Evolutionary conservation across 2,113 vertebrate species (phyloP).

Genomic region (Coptodon rendalli): DNA sequence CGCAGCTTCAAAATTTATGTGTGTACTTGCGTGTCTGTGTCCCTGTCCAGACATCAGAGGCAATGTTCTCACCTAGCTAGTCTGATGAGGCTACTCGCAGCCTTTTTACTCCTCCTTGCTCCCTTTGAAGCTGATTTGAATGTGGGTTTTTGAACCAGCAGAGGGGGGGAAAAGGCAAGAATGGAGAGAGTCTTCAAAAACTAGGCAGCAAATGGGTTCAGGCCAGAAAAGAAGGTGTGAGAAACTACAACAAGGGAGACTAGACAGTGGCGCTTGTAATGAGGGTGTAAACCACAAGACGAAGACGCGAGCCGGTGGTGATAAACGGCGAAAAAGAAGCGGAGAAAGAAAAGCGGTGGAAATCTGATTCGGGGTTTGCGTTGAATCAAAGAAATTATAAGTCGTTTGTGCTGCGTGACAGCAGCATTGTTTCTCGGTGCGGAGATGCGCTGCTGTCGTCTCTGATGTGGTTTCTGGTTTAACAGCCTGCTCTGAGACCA

Average conservation of each 20-base stretch:
- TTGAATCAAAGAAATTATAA: not conserved
- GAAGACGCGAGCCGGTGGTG: not conserved
- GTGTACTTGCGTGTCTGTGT: not conserved
- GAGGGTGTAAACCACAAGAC: not conserved
- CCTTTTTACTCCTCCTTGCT: not conserved
- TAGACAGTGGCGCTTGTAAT: not conserved
- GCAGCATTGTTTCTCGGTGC: not conserved
- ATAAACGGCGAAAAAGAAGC: not conserved
- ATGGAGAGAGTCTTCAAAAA: not conserved
- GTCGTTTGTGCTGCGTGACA: not conserved
- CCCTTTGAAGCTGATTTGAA: not conserved
- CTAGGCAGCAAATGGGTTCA: not conserved
- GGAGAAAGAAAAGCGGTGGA: not conserved
- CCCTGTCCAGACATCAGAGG: not conserved
- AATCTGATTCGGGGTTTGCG: not conserved
- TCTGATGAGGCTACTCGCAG: not conserved
- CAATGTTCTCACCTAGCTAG: not conserved
- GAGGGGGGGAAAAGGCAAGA: not conserved
- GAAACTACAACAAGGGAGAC: not conserved
- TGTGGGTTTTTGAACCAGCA: not conserved
- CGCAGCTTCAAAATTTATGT: not conserved
- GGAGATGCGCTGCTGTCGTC: not conserved
- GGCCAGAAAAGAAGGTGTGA: not conserved
- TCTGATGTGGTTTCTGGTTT: slow-evolving; percentile 12
- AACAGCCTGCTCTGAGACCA: not conserved